Conservation (phyloP, 1,140 invertebrate genomes). For the Berghia stephanieae region DNA sequence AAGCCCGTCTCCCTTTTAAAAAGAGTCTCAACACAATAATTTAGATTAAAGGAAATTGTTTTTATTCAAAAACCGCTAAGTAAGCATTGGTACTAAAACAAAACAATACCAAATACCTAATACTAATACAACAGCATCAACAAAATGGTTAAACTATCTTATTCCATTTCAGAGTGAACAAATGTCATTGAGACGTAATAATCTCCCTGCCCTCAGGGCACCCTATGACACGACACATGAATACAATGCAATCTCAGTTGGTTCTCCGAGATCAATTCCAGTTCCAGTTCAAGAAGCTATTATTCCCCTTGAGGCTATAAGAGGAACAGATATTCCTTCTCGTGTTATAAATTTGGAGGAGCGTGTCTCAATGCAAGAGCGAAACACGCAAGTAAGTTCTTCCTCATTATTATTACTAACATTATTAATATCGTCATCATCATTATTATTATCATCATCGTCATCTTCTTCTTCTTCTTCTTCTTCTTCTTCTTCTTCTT, state of each 20-base stretch:
- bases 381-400: constrained; percentile 41
- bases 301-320: constrained; percentile 35
- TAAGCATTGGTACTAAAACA: background rate
- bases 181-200: constrained; percentile 30
- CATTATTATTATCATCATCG: too few relatives aligned
- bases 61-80: background rate
- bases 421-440: too few relatives aligned
- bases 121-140: background rate
- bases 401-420: too few relatives aligned
- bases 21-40: too few relatives aligned
- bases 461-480: too few relatives aligned
- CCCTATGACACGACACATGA: constrained; percentile 47
- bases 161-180: background rate
- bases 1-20: background rate
- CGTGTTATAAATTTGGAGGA: constrained; percentile 53
- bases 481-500: too few relatives aligned
- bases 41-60: background rate
- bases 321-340: constrained; percentile 32
- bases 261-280: constrained; percentile 28
- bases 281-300: constrained; percentile 26
- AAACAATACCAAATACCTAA: background rate
- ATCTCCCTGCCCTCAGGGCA: constrained; percentile 21
- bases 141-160: background rate
- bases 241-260: constrained; percentile 47
- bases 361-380: constrained; percentile 53